A percentile compares a stretch with the other conserved stretches of the same genome.
Conservation (phyloP, 1,140 invertebrate species). For the Diuraphis noxia region DNA sequence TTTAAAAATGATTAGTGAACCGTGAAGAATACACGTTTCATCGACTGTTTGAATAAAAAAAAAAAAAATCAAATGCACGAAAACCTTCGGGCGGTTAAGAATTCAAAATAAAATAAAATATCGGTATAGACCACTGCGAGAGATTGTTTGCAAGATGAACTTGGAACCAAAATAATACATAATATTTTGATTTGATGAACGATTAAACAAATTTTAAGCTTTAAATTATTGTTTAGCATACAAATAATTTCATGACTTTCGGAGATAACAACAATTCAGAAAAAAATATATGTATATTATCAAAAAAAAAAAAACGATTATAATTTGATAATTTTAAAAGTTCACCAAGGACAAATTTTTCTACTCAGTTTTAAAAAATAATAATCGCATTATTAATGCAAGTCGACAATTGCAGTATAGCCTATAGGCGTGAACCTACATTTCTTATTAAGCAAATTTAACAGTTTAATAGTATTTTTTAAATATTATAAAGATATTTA, state of each 20-base stretch:
- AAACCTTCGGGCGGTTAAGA: slow-evolving; percentile 24
- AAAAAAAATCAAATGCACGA: slow-evolving; percentile 44
- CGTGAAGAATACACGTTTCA: slow-evolving; percentile 51
- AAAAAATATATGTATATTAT: neutral
- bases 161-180: neutral
- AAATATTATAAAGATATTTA: no score
- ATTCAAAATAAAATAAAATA: slow-evolving; percentile 35
- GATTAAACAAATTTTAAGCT: neutral
- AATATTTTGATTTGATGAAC: neutral
- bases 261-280: neutral
- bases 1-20: slow-evolving; percentile 53
- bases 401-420: neutral
- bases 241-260: neutral
- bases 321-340: neutral
- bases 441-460: neutral
- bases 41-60: slow-evolving; percentile 24
- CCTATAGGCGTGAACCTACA: no score
- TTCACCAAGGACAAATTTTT: neutral
- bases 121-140: slow-evolving; percentile 8
- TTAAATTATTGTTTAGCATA: neutral
- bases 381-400: neutral
- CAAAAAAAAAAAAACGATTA: neutral
- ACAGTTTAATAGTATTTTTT: neutral
- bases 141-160: neutral
- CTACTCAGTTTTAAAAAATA: neutral